Base-by-base conservation (phyloP, 2,113 vertebrate genomes). In the Albula glossodonta region DNA sequence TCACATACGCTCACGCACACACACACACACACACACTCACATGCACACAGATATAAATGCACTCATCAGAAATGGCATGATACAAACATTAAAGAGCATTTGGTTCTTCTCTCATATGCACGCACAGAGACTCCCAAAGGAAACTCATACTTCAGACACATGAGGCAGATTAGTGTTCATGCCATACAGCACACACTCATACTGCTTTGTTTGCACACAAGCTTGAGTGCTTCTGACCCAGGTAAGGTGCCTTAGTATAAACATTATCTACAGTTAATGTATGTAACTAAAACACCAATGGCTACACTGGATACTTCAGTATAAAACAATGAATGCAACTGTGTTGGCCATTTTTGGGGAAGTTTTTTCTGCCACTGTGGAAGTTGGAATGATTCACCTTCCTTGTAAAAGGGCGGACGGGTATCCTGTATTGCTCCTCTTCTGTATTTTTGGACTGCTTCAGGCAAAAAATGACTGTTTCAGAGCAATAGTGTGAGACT, bases 11-110 rank as follows among this genome's bases (percentile, higher is more conserved):
- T 81, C 50, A 31, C 80, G 25, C 57, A 70, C 81, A 52, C 13
- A 10, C 41, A 83, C 56, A 83, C 53, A 63, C 56, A 83, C 82
- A 60, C n/a, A 41, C 22, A 60, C n/a, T n/a, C 53, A 60, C 81
- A 57, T n/a, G 60, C 81, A 83, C 56, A 63, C 9, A 66, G 12
- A 70, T 11, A 22, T 56, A 56, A 6, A 12, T 56, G 53, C 12
- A 56, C 53, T 56, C 53, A 56, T 7, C 53, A 56, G 53, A 6
- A 56, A 12, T 9, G 12, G 53, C 53, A 56, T 56, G 12, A 9
- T 56, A 56, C 6, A 56, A 56, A 56, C 12, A 56, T 56, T 9
- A 9, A 56, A 56, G 12, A 6, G 12, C 53, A 56, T 9, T 9
- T 56, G 53, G 31, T 41, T 41, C 31, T 7, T 56, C 53, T 12